Conservation (phyloP, 2,888 invertebrate species). For the Helobdella robusta region DNA sequence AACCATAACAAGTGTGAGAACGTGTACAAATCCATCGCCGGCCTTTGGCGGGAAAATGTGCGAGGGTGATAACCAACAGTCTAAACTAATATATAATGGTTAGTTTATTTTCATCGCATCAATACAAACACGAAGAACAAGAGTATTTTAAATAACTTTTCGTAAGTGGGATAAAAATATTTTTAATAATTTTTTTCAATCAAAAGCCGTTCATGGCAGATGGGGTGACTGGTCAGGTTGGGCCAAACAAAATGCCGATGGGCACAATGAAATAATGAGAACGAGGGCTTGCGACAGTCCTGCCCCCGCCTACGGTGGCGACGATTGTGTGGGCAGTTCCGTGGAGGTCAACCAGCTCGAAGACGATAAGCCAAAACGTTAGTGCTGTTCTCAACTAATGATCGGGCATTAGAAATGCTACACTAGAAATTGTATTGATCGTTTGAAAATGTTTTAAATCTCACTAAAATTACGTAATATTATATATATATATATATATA, state of each 20-base stretch:
- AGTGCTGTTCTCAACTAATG: too few relatives aligned
- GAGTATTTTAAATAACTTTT: too few relatives aligned
- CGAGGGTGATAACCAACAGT: constrained; percentile 21
- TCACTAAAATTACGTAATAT: too few relatives aligned
- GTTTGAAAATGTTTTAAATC: too few relatives aligned
- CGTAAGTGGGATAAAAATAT: too few relatives aligned
- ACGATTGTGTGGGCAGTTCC: constrained; percentile 39
- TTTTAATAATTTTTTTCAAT: too few relatives aligned
- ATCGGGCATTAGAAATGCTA: neutral
- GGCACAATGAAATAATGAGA: constrained; percentile 38
- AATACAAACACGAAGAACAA: too few relatives aligned
- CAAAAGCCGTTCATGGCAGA: constrained; percentile 30
- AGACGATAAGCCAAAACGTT: neutral
- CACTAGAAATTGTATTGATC: neutral
- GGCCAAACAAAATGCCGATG: constrained; percentile 1
- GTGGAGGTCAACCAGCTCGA: constrained; percentile 32
- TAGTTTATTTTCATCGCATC: too few relatives aligned
- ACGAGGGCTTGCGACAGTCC: constrained; percentile 44
- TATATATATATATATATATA: too few relatives aligned
- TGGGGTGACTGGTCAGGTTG: constrained; percentile 31
- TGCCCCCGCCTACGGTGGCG: constrained; percentile 42
- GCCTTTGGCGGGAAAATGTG: constrained; percentile 30
- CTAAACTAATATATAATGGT: constrained; percentile 9
- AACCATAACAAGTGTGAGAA: constrained; percentile 18
- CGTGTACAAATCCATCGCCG: constrained; percentile 30